Percentiles rank a stretch among this genome's conserved stretches.
Conservation (phyloP, 2,797 vertebrate genomes). For the Clamator glandarius region DNA sequence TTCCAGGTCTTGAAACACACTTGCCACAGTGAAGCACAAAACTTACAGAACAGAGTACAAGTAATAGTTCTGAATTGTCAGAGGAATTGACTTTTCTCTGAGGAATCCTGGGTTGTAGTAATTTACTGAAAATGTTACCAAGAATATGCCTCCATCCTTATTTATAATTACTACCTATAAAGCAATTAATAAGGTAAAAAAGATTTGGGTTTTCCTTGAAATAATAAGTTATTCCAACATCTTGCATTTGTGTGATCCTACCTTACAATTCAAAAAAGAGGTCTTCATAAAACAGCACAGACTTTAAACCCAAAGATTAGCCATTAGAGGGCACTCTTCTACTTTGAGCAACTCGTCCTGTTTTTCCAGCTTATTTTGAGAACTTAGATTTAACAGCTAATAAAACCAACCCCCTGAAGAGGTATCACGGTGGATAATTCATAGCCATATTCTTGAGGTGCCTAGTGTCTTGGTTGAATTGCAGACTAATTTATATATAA, state of each 20-base stretch:
- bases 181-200: neutral
- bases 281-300: neutral
- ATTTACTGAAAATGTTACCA: neutral
- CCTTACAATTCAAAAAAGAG: neutral
- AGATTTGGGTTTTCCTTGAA: neutral
- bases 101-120: neutral
- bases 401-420: neutral
- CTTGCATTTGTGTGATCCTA: neutral
- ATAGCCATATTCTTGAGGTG: neutral
- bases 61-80: neutral
- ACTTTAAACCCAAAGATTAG: neutral
- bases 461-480: neutral
- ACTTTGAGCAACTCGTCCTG: neutral
- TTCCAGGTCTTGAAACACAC: neutral
- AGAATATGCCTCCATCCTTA: neutral
- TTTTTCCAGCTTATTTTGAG: neutral
- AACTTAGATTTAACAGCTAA: neutral
- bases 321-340: slow-evolving; percentile 40
- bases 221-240: neutral
- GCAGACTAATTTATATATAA: neutral
- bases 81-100: neutral
- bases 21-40: neutral
- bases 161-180: neutral
- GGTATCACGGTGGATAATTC: neutral
- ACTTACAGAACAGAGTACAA: neutral